phyloP scores from a whole-genome alignment of 2,888 invertebrate genomes.

The Trichogramma dendrolimi region DNA sequence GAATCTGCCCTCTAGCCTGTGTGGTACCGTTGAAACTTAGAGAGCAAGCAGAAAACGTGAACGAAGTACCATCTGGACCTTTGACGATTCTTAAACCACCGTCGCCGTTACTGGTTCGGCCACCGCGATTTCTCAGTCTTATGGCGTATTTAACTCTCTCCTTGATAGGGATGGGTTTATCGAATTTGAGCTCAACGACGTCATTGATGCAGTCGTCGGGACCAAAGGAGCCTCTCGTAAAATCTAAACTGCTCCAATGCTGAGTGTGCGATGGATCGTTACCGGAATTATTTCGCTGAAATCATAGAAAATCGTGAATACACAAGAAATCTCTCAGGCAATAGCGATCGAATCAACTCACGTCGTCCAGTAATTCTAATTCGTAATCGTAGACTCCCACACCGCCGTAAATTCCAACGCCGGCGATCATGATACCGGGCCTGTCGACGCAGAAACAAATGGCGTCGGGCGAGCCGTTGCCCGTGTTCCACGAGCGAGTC shows the following conservation, averaged over 20 bases:
- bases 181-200: slow-evolving; percentile 85
- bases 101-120: slow-evolving; percentile 91
- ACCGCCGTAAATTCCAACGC: slow-evolving; percentile 86
- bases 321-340: not conserved
- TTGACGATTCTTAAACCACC: slow-evolving; percentile 83
- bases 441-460: slow-evolving; percentile 91
- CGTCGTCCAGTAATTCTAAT: slow-evolving; percentile 80
- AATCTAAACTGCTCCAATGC: slow-evolving; percentile 85
- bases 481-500: slow-evolving; percentile 92
- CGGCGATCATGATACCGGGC: slow-evolving; percentile 82
- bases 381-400: slow-evolving; percentile 87
- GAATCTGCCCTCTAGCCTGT: slow-evolving; percentile 89
- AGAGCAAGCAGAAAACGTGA: slow-evolving; percentile 86
- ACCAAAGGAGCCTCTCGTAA: slow-evolving; percentile 77
- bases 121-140: slow-evolving; percentile 82
- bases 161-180: slow-evolving; percentile 80
- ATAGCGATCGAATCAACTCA: slow-evolving; percentile 47
- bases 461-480: slow-evolving; percentile 94
- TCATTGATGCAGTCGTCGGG: slow-evolving; percentile 84
- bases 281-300: slow-evolving; percentile 54
- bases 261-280: slow-evolving; percentile 64
- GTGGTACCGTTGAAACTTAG: slow-evolving; percentile 91
- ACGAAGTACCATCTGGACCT: slow-evolving; percentile 88
- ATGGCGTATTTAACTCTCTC: slow-evolving; percentile 87
- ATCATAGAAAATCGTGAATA: slow-evolving; percentile 21